phyloP scores from a whole-genome alignment of 2,888 invertebrate species.

The Parasteatoda lunata region DNA sequence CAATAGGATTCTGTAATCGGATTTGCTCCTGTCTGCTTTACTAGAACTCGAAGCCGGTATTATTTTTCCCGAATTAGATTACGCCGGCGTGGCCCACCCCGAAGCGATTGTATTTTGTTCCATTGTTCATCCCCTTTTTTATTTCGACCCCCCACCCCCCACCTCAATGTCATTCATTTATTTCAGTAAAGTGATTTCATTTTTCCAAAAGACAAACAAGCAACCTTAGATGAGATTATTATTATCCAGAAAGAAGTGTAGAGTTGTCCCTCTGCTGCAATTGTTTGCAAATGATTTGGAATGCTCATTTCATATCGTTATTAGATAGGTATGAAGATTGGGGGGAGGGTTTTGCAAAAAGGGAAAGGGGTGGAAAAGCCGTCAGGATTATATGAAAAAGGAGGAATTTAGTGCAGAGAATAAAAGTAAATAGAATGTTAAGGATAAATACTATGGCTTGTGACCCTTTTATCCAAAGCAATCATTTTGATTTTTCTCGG shows the following conservation, averaged over 20 bases:
- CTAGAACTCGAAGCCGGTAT: slow-evolving; percentile 52
- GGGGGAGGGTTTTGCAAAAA: slow-evolving; percentile 11
- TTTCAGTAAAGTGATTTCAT: slow-evolving; percentile 32
- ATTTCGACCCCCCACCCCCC: background rate
- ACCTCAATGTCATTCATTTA: background rate
- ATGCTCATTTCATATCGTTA: slow-evolving; percentile 49
- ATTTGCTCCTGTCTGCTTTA: slow-evolving; percentile 56
- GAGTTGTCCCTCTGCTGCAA: slow-evolving; percentile 27
- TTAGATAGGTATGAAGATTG: slow-evolving; percentile 30
- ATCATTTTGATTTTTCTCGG: slow-evolving; percentile 20
- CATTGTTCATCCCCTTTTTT: slow-evolving; percentile 11
- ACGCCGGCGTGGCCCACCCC: slow-evolving; percentile 36
- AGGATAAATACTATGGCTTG: slow-evolving; percentile 32
- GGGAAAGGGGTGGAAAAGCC: slow-evolving; percentile 32
- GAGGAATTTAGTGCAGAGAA: background rate
- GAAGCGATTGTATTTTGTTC: slow-evolving; percentile 44
- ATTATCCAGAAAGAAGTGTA: slow-evolving; percentile 49
- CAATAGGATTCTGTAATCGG: slow-evolving; percentile 67
- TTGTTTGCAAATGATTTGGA: slow-evolving; percentile 64
- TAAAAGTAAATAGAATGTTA: slow-evolving; percentile 54
- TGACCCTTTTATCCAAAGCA: slow-evolving; percentile 6
- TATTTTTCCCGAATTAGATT: slow-evolving; percentile 64
- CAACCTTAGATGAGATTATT: slow-evolving; percentile 58
- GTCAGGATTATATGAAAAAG: slow-evolving; percentile 37
- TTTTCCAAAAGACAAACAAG: slow-evolving; percentile 48